phyloP scores from a whole-genome alignment of 2,888 invertebrate genomes.

The Gerris lacustris region DNA sequence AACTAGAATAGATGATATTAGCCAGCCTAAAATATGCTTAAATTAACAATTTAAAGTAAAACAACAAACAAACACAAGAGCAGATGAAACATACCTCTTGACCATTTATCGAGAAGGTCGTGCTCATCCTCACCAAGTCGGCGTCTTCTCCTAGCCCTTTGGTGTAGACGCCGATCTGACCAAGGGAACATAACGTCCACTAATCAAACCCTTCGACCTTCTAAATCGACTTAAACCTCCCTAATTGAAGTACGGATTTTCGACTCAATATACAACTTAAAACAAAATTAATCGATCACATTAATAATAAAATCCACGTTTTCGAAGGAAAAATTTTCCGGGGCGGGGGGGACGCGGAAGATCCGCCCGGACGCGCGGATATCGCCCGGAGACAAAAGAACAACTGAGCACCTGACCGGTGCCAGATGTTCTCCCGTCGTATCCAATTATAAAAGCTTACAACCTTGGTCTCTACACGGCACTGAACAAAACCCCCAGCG shows the following conservation, averaged over 20 bases:
- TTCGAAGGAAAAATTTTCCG: too few relatives aligned
- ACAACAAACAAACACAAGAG: too few relatives aligned
- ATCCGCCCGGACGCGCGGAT: not conserved
- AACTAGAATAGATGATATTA: too few relatives aligned
- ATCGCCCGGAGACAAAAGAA: not conserved
- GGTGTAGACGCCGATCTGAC: constrained; percentile 26
- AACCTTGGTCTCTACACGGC: not conserved
- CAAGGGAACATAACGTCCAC: constrained; percentile 29
- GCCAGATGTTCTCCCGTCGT: constrained; percentile 3
- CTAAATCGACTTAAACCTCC: constrained; percentile 1
- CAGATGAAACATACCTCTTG: constrained; percentile 23
- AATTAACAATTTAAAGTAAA: too few relatives aligned
- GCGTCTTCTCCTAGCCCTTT: constrained; percentile 24
- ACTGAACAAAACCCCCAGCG: not conserved
- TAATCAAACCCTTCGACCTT: constrained; percentile 5
- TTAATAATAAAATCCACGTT: too few relatives aligned
- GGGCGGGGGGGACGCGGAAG: not conserved
- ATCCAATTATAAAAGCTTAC: not conserved
- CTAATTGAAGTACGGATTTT: too few relatives aligned
- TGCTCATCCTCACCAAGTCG: constrained; percentile 22
- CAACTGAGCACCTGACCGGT: not conserved
- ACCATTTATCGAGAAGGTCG: constrained; percentile 28
- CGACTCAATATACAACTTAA: too few relatives aligned
- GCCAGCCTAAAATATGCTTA: too few relatives aligned
- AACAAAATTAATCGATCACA: too few relatives aligned